A percentile compares a stretch with the other conserved stretches of the same genome.
Conservation (phyloP, 2,888 invertebrate species). For the Capitulum mitella region DNA sequence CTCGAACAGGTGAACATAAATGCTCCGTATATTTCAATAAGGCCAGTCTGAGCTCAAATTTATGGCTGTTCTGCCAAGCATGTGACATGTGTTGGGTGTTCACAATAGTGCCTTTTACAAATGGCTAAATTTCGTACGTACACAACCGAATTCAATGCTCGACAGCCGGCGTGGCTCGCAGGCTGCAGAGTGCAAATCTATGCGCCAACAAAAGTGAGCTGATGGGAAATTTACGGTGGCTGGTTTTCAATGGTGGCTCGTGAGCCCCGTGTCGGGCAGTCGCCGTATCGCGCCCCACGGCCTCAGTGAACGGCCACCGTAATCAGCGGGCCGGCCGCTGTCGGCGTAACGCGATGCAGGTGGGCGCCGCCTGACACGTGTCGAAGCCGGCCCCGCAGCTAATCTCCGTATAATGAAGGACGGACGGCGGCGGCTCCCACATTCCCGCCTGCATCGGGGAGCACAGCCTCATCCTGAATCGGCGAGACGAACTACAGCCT, state of each 20-base stretch:
- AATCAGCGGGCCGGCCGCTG: neutral
- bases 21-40: neutral
- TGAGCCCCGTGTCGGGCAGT: neutral
- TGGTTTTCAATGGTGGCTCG: neutral
- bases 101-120: neutral
- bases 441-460: neutral
- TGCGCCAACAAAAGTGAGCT: neutral
- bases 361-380: neutral
- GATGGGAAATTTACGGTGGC: constrained; percentile 4
- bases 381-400: neutral
- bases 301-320: neutral
- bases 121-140: neutral
- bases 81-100: neutral
- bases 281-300: neutral
- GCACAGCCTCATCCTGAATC: no score
- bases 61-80: neutral
- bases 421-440: neutral
- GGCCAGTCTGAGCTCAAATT: neutral
- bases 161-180: neutral
- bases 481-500: neutral
- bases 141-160: no score
- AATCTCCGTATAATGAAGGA: neutral
- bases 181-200: neutral
- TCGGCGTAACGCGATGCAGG: neutral
- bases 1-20: neutral